phyloP scores from a whole-genome alignment of 1,140 invertebrate genomes.

The Dinoponera quadriceps region DNA sequence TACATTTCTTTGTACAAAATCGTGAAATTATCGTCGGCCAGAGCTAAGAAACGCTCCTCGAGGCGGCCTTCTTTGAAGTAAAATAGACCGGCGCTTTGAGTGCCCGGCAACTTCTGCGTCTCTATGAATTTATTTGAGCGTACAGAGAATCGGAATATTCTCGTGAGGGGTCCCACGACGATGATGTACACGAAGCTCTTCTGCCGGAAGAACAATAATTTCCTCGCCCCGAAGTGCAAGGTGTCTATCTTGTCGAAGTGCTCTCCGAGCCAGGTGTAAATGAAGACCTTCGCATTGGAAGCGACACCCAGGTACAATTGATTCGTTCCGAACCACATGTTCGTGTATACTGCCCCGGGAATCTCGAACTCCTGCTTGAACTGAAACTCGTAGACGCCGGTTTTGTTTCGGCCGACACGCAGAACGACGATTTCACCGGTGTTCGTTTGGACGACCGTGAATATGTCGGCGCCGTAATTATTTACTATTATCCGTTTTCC shows the following conservation, averaged over 20 bases:
- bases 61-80: slow-evolving; percentile 55
- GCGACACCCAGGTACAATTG: slow-evolving; percentile 66
- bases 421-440: slow-evolving; percentile 57
- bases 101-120: slow-evolving; percentile 62
- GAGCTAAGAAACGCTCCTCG: slow-evolving; percentile 66
- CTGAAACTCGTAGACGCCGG: neutral
- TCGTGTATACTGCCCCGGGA: slow-evolving; percentile 28
- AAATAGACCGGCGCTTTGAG: slow-evolving; percentile 56
- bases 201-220: slow-evolving; percentile 65
- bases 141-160: slow-evolving; percentile 59
- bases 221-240: slow-evolving; percentile 68
- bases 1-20: slow-evolving; percentile 81
- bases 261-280: slow-evolving; percentile 85
- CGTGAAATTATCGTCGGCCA: slow-evolving; percentile 61
- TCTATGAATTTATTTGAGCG: slow-evolving; percentile 60
- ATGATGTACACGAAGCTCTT: slow-evolving; percentile 65
- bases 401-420: neutral
- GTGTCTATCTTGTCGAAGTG: slow-evolving; percentile 85
- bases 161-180: slow-evolving; percentile 25
- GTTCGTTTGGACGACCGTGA: slow-evolving; percentile 58
- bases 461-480: slow-evolving; percentile 21
- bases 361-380: slow-evolving; percentile 64
- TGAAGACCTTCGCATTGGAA: slow-evolving; percentile 40
- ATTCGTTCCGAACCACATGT: slow-evolving; percentile 71
- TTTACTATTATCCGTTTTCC: slow-evolving; percentile 64